Evolutionary conservation across 2,113 vertebrate genomes (phyloP).

Genomic region (Podilymbus podiceps): DNA sequence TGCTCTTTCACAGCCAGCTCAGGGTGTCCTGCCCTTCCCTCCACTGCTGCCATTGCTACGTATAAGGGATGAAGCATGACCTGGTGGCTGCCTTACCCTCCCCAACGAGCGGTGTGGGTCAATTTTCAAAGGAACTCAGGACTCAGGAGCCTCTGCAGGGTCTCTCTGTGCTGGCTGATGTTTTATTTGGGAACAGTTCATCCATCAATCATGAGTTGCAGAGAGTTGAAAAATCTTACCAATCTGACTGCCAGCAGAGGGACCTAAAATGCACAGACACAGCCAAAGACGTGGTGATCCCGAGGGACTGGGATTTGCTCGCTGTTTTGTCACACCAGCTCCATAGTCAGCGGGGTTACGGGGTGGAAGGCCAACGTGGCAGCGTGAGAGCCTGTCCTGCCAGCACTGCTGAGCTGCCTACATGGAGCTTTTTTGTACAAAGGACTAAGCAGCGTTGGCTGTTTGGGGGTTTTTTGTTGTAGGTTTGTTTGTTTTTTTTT

Average conservation of each 20-base stretch:
- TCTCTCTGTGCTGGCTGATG: not conserved
- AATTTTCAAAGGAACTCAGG: not conserved
- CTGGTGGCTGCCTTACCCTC: not conserved
- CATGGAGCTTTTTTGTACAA: not conserved
- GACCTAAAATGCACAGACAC: not conserved
- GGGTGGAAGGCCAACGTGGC: not conserved
- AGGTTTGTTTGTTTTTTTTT: too few species aligned
- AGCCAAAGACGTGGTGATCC: not conserved
- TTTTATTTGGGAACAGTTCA: not conserved
- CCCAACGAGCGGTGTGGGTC: accelerated
- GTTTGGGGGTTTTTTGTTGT: too few species aligned
- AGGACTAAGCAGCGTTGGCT: not conserved
- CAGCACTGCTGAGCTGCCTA: not conserved
- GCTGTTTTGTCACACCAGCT: not conserved
- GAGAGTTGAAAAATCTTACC: not conserved
- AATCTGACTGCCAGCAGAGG: conserved; percentile 30
- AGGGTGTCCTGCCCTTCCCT: not conserved
- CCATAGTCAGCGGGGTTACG: not conserved
- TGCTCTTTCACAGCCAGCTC: not conserved
- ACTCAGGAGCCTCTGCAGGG: not conserved
- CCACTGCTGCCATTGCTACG: not conserved
- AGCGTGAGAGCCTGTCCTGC: not conserved
- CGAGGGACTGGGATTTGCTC: not conserved
- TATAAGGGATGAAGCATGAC: not conserved
- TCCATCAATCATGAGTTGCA: not conserved